Evolutionary conservation across 2,113 vertebrate genomes (phyloP).

Genomic region (Eleginops maclovinus): DNA sequence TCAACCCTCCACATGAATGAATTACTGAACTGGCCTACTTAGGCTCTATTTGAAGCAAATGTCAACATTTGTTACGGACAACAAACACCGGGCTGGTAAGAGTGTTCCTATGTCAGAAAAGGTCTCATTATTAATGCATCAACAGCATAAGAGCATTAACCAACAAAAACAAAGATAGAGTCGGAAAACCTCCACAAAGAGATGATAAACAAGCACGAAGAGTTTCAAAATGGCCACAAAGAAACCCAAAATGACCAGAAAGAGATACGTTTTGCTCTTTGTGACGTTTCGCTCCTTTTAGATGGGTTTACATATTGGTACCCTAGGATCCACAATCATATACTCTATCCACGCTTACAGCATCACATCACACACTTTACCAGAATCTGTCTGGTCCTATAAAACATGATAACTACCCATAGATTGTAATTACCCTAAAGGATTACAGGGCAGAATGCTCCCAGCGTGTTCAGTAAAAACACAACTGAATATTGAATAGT

Average conservation of each 20-base stretch:
- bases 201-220: not conserved
- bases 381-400: not conserved
- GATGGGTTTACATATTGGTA: not conserved
- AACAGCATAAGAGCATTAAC: not conserved
- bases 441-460: conserved; percentile 3
- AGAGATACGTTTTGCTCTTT: not conserved
- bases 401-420: conserved; percentile 13
- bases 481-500: conserved; percentile 9
- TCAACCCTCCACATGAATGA: not conserved
- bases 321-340: not conserved
- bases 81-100: not conserved
- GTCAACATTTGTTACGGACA: not conserved
- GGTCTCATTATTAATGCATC: not conserved
- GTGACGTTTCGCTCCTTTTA: not conserved
- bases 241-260: not conserved
- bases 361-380: not conserved
- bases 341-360: not conserved
- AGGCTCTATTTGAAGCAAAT: not conserved
- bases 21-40: not conserved
- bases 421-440: conserved; percentile 22
- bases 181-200: not conserved
- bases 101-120: not conserved
- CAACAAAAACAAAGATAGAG: not conserved
- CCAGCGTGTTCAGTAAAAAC: conserved; percentile 10
- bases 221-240: not conserved